Evolutionary conservation across 2,113 vertebrate genomes (phyloP), one percentile per base, ranked within the genome.

Genomic region (Leucopsar rothschildi): DNA sequence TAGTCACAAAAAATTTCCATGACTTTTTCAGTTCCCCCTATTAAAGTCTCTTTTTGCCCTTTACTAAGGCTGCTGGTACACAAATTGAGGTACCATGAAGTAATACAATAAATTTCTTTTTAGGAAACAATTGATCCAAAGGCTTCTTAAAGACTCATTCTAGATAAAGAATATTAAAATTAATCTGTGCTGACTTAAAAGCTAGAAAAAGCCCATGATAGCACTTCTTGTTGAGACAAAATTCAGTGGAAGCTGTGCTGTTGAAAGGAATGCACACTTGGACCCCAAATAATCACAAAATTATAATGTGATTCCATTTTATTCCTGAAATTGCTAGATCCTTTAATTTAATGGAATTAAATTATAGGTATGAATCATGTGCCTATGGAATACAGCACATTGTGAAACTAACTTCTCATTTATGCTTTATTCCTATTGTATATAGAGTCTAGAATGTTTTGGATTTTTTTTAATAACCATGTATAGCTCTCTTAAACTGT

Each of bases 401-500:
- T 77, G 31, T 71, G 81, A 95, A 92, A 69, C 27, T 45, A 10
- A n/a, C 47, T 63, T 77, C 29, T 94, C 25, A n/a, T 83, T 88
- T 81, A 55, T 83, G 13, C 7, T 75, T 93, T 85, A 88, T 85
- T 92, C 44, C 28, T 90, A 23, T 86, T 66, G 59, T 40, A 86
- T 53, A 40, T 55, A 40, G 22, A 40, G 20, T 42, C 33, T 70
- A 60, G 68, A 86, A 66, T 45, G 12, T 47, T 93, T 45, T 10
- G 27, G 10, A 2, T 22, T 63, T 76, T 72, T 97, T 89, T 97
- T 86, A 96, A 97, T 97, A 96, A 95, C 77, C 57, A 27, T 65
- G 79, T 86, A 85, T 93, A 89, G 28, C 52, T 82, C 27, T 95
- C 88, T 96, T 89, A 97, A 97, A 97, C 86, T 95, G 91, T 78